These are phyloP conservation scores for Bambusicola thoracicus DNA, from an alignment of 2,113 vertebrate species.

Conservation along the genomic window DNA sequence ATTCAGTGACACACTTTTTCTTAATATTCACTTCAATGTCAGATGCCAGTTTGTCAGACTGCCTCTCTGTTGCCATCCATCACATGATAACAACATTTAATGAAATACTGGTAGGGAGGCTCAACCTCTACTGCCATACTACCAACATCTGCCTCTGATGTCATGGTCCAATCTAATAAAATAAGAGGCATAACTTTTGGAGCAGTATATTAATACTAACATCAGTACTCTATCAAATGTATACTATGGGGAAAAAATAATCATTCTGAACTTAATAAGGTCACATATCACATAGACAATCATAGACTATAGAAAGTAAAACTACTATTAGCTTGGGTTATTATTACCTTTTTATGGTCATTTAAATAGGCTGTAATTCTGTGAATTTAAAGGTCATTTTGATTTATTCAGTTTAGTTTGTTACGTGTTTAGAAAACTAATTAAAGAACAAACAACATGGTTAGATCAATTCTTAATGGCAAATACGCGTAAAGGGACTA, in stretches of 20 bases:
- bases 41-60: no score
- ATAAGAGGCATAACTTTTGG: no score
- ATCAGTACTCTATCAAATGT: slow-evolving; percentile 80
- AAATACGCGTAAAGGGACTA: not conserved
- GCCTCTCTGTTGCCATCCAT: no score
- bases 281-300: slow-evolving; percentile 52
- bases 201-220: slow-evolving; percentile 72
- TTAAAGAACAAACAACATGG: slow-evolving; percentile 72
- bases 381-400: slow-evolving; percentile 80
- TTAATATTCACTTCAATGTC: no score
- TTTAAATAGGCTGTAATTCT: slow-evolving; percentile 78
- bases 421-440: slow-evolving; percentile 80
- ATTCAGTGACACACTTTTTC: no score
- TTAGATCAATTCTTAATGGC: slow-evolving; percentile 57
- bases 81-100: no score
- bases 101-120: no score
- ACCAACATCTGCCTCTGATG: no score
- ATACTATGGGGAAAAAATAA: slow-evolving; percentile 77
- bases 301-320: slow-evolving; percentile 45
- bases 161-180: no score
- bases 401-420: slow-evolving; percentile 78
- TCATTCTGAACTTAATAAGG: slow-evolving; percentile 78
- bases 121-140: no score
- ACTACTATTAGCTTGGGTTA: slow-evolving; percentile 73
- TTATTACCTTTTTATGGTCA: slow-evolving; percentile 79